A percentile compares a stretch with the other conserved stretches of the same genome.
Conservation (phyloP, 1,140 invertebrate species). For the Mycetomoellerius zeteki region DNA sequence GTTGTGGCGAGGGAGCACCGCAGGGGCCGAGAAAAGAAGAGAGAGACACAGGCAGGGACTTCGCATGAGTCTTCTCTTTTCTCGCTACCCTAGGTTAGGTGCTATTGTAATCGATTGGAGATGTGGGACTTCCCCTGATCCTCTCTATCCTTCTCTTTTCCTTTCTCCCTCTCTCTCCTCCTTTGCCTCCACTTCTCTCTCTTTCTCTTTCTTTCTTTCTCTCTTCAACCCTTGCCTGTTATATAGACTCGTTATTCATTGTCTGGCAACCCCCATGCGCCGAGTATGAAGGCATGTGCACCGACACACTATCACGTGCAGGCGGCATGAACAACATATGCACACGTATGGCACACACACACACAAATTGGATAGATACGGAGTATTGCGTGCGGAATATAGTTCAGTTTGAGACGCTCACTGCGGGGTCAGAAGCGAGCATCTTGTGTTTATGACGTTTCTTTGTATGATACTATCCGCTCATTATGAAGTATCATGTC, state of each 20-base stretch:
- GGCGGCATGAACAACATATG: background rate
- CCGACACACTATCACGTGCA: conserved; percentile 48
- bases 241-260: conserved; percentile 82
- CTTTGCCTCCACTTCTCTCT: background rate
- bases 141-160: conserved; percentile 51
- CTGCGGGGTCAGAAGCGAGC: conserved; percentile 28
- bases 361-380: background rate
- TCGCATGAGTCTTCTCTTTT: conserved; percentile 74
- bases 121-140: conserved; percentile 80
- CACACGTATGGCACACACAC: background rate
- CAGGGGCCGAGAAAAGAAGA: conserved; percentile 44
- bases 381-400: conserved; percentile 15
- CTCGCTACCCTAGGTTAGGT: conserved; percentile 80
- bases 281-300: conserved; percentile 68
- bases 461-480: background rate
- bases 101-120: conserved; percentile 84
- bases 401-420: conserved; percentile 21
- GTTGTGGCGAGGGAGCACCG: conserved; percentile 27
- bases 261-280: conserved; percentile 74
- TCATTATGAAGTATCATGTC: conserved; percentile 14
- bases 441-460: conserved; percentile 41
- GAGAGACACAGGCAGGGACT: conserved; percentile 72
- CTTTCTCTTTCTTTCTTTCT: background rate
- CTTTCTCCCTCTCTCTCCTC: conserved; percentile 51
- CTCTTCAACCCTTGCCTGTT: conserved; percentile 66